A percentile compares a stretch with the other conserved stretches of the same genome.
These are phyloP conservation scores for Otus sunia DNA, from an alignment of 2,113 vertebrate genomes.

Conservation along the genomic window DNA sequence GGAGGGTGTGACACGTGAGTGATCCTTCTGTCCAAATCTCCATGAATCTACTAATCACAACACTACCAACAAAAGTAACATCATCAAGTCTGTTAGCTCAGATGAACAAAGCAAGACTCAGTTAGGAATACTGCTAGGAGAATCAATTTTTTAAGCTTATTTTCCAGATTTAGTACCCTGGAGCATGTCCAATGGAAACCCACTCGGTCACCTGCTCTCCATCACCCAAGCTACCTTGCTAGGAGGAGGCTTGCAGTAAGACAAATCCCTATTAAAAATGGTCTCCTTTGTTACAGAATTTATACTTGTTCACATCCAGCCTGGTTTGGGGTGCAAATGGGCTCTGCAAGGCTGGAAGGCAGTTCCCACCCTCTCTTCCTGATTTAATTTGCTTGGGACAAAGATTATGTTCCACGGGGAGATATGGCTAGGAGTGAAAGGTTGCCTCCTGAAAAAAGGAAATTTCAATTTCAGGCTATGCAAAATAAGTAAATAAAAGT, in stretches of 20 bases:
- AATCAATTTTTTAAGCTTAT: not conserved
- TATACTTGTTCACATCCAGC: not conserved
- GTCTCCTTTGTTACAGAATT: not conserved
- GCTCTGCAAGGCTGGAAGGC: not conserved
- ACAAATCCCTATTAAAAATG: not conserved
- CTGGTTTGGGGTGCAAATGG: not conserved
- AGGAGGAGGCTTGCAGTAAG: too few relatives aligned
- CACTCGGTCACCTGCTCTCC: not conserved
- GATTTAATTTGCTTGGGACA: not conserved
- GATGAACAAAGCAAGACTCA: not conserved
- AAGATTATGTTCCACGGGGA: not conserved
- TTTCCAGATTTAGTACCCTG: not conserved
- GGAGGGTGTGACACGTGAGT: rapidly evolving
- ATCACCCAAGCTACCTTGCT: not conserved
- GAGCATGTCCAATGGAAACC: not conserved
- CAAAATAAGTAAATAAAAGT: slow-evolving; percentile 30
- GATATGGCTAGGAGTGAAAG: not conserved
- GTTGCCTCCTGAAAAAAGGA: not conserved
- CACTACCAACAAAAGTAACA: not conserved
- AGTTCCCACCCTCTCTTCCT: not conserved
- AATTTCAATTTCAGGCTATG: not conserved
- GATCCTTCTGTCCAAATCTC: not conserved
- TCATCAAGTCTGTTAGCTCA: not conserved
- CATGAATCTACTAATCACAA: not conserved
- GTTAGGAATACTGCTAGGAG: not conserved